Percentiles rank a stretch among this genome's conserved stretches.
Evolutionary conservation across 2,888 invertebrate genomes (phyloP).

Genomic region (Pristionchus exspectatus): DNA sequence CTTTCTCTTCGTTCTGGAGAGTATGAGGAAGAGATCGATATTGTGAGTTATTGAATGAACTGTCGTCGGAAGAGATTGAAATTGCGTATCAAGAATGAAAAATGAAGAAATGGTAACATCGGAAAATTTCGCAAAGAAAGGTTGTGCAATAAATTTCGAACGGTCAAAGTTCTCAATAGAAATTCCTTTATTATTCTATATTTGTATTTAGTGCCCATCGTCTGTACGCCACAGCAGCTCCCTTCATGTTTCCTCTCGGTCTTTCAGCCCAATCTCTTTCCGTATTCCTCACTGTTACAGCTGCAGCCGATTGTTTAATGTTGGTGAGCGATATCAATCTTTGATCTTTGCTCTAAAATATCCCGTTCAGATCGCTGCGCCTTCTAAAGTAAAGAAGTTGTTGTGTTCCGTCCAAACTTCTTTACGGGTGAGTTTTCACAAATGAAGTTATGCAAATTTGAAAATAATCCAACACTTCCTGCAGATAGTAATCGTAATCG

Average conservation of each 20-base stretch:
- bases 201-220: constrained; percentile 61
- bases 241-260: constrained; percentile 75
- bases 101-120: too few relatives aligned
- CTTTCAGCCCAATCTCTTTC: constrained; percentile 64
- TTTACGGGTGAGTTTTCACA: constrained; percentile 58
- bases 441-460: background rate
- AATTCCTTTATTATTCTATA: background rate
- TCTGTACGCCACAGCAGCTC: constrained; percentile 72
- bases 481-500: constrained; percentile 63
- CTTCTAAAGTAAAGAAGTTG: constrained; percentile 63
- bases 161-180: background rate
- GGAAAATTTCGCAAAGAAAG: too few relatives aligned
- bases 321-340: constrained; percentile 60
- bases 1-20: constrained; percentile 76
- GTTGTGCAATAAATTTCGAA: too few relatives aligned
- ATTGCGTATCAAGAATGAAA: too few relatives aligned
- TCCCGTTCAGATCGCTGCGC: constrained; percentile 57
- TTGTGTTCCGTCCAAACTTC: constrained; percentile 71
- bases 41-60: constrained; percentile 53
- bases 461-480: constrained; percentile 25
- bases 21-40: constrained; percentile 71
- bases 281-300: constrained; percentile 75
- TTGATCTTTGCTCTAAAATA: constrained; percentile 1
- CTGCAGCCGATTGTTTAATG: constrained; percentile 75
- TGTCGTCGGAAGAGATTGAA: too few relatives aligned